Evolutionary conservation across 2,797 vertebrate species (phyloP).

Genomic region (Erpetoichthys calabaricus): DNA sequence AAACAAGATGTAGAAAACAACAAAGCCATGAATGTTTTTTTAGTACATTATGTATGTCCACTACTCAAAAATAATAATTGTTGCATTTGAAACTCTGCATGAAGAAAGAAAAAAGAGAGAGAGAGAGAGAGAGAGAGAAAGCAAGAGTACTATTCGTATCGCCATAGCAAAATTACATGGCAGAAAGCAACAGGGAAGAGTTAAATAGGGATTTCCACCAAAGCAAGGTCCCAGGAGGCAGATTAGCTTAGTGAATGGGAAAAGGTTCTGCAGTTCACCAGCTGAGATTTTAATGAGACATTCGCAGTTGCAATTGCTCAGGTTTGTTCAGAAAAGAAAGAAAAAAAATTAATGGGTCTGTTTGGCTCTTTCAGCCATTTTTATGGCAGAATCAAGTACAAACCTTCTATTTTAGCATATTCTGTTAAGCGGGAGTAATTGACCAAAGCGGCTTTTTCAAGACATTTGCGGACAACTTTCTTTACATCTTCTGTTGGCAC

Average conservation of each 20-base stretch:
- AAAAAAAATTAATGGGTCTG: constrained; percentile 40
- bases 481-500: constrained; percentile 83
- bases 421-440: constrained; percentile 92
- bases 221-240: constrained; percentile 55
- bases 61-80: too few relatives aligned
- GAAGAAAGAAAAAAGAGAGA: too few relatives aligned
- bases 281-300: constrained; percentile 70
- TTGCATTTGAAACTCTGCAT: too few relatives aligned
- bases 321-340: constrained; percentile 44
- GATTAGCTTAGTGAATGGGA: constrained; percentile 66
- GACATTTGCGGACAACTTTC: constrained; percentile 77
- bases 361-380: constrained; percentile 41
- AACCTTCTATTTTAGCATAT: constrained; percentile 85
- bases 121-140: too few relatives aligned
- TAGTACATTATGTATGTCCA: too few relatives aligned
- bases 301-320: constrained; percentile 48
- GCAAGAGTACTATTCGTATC: too few relatives aligned
- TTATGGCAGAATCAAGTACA: constrained; percentile 39
- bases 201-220: constrained; percentile 46
- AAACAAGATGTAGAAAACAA: too few relatives aligned
- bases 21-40: too few relatives aligned
- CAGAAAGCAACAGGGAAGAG: constrained; percentile 28
- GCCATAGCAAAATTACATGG: not conserved
- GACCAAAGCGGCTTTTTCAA: constrained; percentile 82
- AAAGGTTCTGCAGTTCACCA: constrained; percentile 58